phyloP scores from a whole-genome alignment of 64 coral and sea anemone genomes.

The Montipora efflorescens region DNA sequence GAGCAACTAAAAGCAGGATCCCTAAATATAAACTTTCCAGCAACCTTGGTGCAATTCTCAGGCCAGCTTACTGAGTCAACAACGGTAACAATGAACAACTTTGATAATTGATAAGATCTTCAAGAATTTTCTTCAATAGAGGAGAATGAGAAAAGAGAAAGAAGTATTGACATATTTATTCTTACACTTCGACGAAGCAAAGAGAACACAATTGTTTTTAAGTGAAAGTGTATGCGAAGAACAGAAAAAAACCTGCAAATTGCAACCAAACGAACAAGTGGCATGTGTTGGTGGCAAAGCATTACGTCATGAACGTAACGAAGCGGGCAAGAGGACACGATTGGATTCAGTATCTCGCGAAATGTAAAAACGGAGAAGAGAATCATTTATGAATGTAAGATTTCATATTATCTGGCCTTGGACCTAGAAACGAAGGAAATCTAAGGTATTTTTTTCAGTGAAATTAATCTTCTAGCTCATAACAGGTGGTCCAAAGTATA shows the following conservation, averaged over 20 bases:
- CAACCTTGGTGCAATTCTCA: too few species aligned
- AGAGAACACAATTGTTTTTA: neutral
- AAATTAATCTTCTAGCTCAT: neutral
- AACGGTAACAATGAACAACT: too few species aligned
- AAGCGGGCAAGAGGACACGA: neutral
- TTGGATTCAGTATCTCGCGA: conserved; percentile 2
- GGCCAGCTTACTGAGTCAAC: too few species aligned
- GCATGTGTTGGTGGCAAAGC: conserved; percentile 46
- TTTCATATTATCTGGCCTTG: neutral
- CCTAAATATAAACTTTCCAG: too few species aligned
- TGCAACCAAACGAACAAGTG: conserved; percentile 12
- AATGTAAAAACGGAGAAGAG: neutral
- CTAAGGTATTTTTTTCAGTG: neutral
- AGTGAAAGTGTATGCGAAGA: neutral
- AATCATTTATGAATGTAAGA: neutral
- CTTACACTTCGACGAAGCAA: neutral
- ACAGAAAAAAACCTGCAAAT: neutral
- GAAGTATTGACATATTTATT: neutral
- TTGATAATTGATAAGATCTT: too few species aligned
- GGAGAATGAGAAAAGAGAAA: too few species aligned
- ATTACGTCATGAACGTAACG: conserved; percentile 44
- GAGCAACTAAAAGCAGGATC: too few species aligned
- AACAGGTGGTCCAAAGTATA: conserved; percentile 18
- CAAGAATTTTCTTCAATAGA: too few species aligned
- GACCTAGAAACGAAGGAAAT: neutral